These are phyloP conservation scores for Macaria liturata DNA, from an alignment of 2,888 invertebrate species.

Conservation along the genomic window DNA sequence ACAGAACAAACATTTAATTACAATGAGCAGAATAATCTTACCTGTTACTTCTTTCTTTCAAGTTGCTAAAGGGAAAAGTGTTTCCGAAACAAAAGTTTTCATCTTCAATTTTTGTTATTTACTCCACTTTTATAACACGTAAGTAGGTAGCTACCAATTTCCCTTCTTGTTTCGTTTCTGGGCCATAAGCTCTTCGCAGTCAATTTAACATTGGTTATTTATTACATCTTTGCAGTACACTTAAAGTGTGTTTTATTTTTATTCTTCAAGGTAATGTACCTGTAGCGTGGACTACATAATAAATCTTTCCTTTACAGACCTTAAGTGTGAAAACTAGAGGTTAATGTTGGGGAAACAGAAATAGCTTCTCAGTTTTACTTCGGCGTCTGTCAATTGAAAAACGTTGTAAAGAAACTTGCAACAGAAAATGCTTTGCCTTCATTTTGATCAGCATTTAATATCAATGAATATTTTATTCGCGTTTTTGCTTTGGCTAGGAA, in stretches of 20 bases:
- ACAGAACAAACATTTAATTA: constrained; percentile 6
- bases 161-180: constrained; percentile 61
- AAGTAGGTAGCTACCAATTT: constrained; percentile 43
- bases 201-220: constrained; percentile 79
- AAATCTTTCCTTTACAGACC: constrained; percentile 59
- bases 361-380: constrained; percentile 39
- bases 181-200: constrained; percentile 73
- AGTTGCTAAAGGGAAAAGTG: constrained; percentile 15
- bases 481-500: no score
- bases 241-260: constrained; percentile 67
- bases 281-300: constrained; percentile 52
- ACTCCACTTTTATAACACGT: constrained; percentile 27
- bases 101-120: constrained; percentile 25
- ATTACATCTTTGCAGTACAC: constrained; percentile 71
- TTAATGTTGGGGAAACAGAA: constrained; percentile 58
- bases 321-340: constrained; percentile 62
- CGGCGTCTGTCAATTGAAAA: constrained; percentile 24
- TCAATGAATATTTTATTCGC: no score
- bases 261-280: constrained; percentile 52
- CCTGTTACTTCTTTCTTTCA: constrained; percentile 13
- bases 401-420: neutral
- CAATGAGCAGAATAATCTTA: constrained; percentile 3
- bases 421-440: constrained; percentile 5
- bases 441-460: constrained; percentile 4
- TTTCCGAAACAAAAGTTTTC: constrained; percentile 19